Evolutionary conservation across 2,113 vertebrate genomes (phyloP), one percentile per base, ranked within the genome.

Genomic region (Microcebus lehilahytsara): DNA sequence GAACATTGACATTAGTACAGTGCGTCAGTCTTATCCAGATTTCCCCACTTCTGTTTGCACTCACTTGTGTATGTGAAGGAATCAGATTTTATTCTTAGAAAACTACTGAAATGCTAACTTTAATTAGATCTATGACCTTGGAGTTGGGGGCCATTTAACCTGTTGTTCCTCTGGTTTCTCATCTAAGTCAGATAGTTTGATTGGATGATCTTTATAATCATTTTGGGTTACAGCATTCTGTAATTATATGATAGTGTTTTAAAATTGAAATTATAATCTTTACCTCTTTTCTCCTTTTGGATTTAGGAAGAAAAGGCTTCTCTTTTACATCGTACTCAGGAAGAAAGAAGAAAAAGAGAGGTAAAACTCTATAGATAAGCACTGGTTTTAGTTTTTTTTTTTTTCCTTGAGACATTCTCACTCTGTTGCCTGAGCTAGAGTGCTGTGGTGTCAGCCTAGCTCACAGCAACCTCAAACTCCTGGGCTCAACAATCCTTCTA

Each of bases 341-440:
- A 99, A 98, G 99, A 99, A 98, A 99, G 99, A 98, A 98, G 99
- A 85, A 99, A 99, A 98, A 98, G 99, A 98, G 99, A 99, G 99
- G 99, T 99, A 98, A n/a, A n/a, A 23, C 14, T 95, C 8, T 74
- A 8, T 34, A 75, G 19, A 77, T 58, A 37, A 71, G 12, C 51
- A 3, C 32, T 80, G 78, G 6, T 12, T 49, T 51, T 77, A 19
- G 25, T 5, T 8, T 49, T 49, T 49, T 49, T 49, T 49, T 46
- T 46, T 46, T 46, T 46, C 46, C 46, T 46, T 46, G 46, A 46
- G 46, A 46, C 46, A 46, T 8, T 46, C 46, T 46, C 46, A 46
- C 46, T 46, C 46, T 46, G 46, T 46, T 46, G 46, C 46, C 46
- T 46, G 46, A 46, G 46, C 46, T 46, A 46, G 46, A 46, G 46